phyloP scores from a whole-genome alignment of 1,140 invertebrate species.

The Homalodisca vitripennis region DNA sequence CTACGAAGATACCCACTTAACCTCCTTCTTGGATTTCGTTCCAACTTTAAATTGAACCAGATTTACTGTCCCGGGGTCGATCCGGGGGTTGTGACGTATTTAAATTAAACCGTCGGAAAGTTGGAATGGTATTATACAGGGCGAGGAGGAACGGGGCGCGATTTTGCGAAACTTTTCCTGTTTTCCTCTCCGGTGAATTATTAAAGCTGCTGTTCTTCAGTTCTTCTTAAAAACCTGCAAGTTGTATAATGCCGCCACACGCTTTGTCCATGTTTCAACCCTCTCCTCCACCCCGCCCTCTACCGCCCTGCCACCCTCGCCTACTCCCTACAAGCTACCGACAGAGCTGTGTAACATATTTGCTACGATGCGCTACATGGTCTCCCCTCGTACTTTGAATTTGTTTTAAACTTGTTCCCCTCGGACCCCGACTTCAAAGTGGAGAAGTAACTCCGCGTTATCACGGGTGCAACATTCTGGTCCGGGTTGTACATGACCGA shows the following conservation, averaged over 20 bases:
- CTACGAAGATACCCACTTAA: no score
- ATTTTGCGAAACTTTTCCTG: conserved; percentile 14
- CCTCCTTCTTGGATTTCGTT: no score
- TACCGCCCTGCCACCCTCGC: no score
- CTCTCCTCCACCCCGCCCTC: neutral
- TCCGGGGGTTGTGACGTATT: neutral
- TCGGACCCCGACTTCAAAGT: no score
- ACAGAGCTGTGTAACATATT: neutral
- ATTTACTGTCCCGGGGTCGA: neutral
- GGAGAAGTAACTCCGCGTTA: no score
- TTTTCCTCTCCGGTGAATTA: neutral
- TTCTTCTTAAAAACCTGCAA: conserved; percentile 8
- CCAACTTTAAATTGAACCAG: neutral
- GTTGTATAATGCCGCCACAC: conserved; percentile 14
- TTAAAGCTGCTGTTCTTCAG: conserved; percentile 13
- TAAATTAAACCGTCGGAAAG: conserved; percentile 5
- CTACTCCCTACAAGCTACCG: neutral
- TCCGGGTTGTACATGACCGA: no score
- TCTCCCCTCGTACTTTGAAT: neutral
- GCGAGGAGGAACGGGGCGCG: neutral
- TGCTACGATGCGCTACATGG: no score
- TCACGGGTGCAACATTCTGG: no score
- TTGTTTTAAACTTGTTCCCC: neutral
- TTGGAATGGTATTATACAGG: neutral
- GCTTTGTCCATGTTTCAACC: neutral